Base-by-base conservation (phyloP, 37 sponge, comb jelly and placozoan genomes). In the Ianthella basta region DNA sequence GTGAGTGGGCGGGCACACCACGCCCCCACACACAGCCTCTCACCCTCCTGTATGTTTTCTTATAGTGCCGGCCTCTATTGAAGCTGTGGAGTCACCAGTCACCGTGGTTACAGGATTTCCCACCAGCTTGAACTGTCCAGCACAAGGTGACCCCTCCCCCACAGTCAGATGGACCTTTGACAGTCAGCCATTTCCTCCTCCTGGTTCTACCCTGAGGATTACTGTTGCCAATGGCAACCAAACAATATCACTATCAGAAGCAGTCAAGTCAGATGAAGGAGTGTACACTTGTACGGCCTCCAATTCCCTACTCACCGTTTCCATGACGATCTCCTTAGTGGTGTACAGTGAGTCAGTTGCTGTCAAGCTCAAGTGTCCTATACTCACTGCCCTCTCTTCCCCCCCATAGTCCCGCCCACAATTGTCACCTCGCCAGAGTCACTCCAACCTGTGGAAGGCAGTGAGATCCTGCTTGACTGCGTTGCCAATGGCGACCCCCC, bases 61-160 rank as follows among this genome's bases (percentile, higher is more conserved):
- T 36, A 23, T 41, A 75, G 78, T 75, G 25, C 78, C 78, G 5
- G 78, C 78, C 53, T 19, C 53, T 8, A 75, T 75, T 75, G 24
- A 53, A 4, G 66, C 84, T 23, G 18, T 64, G 16, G n/a, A 55
- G 21, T 23, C 80, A 25, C 55, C 86, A 4, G 53, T 88, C 8
- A 88, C 65, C 10, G 74, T 86, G 13, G 56, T 68, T 1, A 36
- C 60, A 32, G 92, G 92, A 4, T 59, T n/a, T 18, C 32, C 60
- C 20, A 67, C 56, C 24, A 57, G 61, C 5, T 41, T 92, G 37
- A 27, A 56, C 16, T 92, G 92, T 57, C 36, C 44, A n/a, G 92
- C 80, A 21, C 79, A 83, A 33, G 92, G 92, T 32, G 80, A 83
- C 79, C 92, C 92, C 18, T 20, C 59, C 36, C 92, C 89, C 29